Base-by-base conservation (phyloP, 2,113 vertebrate species). In the Apeltes quadracus region DNA sequence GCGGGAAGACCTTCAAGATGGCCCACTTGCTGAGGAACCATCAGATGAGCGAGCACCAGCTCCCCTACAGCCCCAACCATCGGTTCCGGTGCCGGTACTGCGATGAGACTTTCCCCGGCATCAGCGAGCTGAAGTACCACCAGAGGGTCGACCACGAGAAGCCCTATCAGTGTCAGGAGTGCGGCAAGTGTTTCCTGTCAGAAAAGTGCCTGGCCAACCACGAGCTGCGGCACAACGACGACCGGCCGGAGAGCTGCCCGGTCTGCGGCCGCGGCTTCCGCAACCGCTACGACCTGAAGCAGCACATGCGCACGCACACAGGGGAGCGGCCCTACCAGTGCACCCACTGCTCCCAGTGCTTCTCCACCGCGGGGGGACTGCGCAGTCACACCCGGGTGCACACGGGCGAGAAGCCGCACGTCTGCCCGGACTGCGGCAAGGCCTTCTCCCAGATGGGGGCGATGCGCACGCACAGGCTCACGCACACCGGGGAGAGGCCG, bases 311-410 rank as follows among this genome's bases (percentile, higher is more conserved):
- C 44, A 92, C 88, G 1, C 92, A 93, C 79, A 93, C 92, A 0
- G 92, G 92, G 0, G 92, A 93, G 83, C 89, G 92, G 0, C 92
- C 92, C 0, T 93, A 91, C 57, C 91, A 93, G 81, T 93, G 92
- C 78, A 90, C 87, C 0, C 89, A 89, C 78, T 93, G 92, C 4
- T 87, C 87, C 0, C 91, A 91, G 82, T 90, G 91, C 27, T 93
- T 93, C 79, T 90, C 90, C 41, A 90, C 89, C 0, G 86, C 90
- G 0, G 89, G 90, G 22, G 89, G 90, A 5, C 85, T 93, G 64
- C 73, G 88, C 66, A 91, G 89, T 32, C 92, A 93, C 88, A 91
- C 87, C 43, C 69, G 92, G 23, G 89, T 91, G 8, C 92, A 93
- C 88, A 93, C 90, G 0, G 91, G 91, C 1, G 92, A 93, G 66